These are phyloP conservation scores for Muscidifurax raptorellus DNA, from an alignment of 1,140 invertebrate genomes.

Conservation along the genomic window DNA sequence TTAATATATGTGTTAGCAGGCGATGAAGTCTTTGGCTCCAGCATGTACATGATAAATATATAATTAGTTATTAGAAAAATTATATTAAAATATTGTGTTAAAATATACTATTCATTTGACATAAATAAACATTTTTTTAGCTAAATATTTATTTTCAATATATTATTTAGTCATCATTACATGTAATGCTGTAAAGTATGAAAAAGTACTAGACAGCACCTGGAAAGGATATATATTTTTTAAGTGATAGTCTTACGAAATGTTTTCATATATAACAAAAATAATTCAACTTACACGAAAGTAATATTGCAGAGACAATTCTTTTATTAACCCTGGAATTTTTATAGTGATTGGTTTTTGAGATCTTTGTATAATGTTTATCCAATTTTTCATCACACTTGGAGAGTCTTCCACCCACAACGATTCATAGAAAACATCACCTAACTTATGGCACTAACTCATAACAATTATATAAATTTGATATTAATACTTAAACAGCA, in stretches of 20 bases:
- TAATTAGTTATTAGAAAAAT: too few species aligned
- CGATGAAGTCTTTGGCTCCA: too few species aligned
- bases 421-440: slow-evolving; percentile 25
- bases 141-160: neutral
- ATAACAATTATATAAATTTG: neutral
- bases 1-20: too few species aligned
- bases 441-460: slow-evolving; percentile 13
- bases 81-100: too few species aligned
- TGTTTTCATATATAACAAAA: too few species aligned
- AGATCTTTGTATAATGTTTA: slow-evolving; percentile 18
- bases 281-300: neutral
- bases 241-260: too few species aligned
- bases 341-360: slow-evolving; percentile 35
- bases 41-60: too few species aligned
- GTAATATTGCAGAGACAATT: slow-evolving; percentile 50
- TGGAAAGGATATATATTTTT: neutral
- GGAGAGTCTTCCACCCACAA: slow-evolving; percentile 26
- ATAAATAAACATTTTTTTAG: too few species aligned
- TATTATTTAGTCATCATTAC: slow-evolving; percentile 12
- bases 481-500: neutral
- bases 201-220: slow-evolving; percentile 12
- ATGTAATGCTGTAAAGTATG: slow-evolving; percentile 9
- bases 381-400: slow-evolving; percentile 39
- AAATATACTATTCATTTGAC: too few species aligned
- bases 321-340: slow-evolving; percentile 35